A percentile compares a stretch with the other conserved stretches of the same genome.
Conservation (phyloP, 2,797 vertebrate species). For the Alca torda region DNA sequence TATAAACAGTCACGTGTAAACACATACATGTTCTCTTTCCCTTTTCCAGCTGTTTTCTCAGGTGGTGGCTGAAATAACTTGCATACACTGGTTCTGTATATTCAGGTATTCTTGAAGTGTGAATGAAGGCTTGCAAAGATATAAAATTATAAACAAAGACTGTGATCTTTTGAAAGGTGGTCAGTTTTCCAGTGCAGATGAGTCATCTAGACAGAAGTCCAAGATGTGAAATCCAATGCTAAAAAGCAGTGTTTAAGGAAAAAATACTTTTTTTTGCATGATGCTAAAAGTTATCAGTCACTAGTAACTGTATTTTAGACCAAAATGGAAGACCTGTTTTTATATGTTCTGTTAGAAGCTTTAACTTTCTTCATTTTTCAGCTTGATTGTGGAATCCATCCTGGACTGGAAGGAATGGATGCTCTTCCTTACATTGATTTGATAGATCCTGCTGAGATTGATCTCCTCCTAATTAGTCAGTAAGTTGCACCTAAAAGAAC, state of each 20-base stretch:
- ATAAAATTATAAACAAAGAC: background rate
- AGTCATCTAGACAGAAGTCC: background rate
- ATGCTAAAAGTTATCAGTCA: background rate
- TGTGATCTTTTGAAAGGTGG: background rate
- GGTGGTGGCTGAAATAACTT: background rate
- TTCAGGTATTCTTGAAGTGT: background rate
- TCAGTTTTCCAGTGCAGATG: background rate
- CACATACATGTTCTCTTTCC: background rate
- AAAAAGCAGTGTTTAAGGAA: background rate
- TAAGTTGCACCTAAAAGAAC: slow-evolving; percentile 73
- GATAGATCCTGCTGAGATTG: slow-evolving; percentile 94
- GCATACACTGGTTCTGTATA: accelerated
- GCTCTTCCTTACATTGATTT: slow-evolving; percentile 94
- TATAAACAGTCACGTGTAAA: background rate
- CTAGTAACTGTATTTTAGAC: background rate
- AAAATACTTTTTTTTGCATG: background rate
- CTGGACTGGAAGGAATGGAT: slow-evolving; percentile 95
- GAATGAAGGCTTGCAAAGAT: background rate
- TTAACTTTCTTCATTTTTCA: slow-evolving; percentile 54
- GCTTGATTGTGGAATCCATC: slow-evolving; percentile 96
- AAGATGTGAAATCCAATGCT: background rate
- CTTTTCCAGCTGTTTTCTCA: background rate
- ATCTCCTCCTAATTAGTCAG: slow-evolving; percentile 96
- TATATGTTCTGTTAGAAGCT: background rate
- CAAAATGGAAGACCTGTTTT: background rate